These are phyloP conservation scores for Labeo rohita DNA, from an alignment of 2,113 vertebrate species.

Conservation along the genomic window DNA sequence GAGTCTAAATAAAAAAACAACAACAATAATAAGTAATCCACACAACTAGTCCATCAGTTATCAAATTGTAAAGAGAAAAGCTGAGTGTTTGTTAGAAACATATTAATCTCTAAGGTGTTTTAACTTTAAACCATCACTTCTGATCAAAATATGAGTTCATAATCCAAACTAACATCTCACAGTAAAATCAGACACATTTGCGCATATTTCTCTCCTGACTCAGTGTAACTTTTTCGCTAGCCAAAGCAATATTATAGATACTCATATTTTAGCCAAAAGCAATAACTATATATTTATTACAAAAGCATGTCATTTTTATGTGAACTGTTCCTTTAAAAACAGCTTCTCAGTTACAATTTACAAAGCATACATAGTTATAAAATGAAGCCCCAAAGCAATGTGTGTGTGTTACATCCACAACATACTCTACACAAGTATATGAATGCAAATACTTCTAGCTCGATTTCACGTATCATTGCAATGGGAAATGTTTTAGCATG, in stretches of 20 bases:
- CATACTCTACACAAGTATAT: neutral
- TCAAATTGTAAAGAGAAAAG: neutral
- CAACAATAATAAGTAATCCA: neutral
- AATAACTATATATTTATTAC: neutral
- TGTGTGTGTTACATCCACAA: neutral
- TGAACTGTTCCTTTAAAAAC: neutral
- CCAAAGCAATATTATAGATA: neutral
- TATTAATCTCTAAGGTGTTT: neutral
- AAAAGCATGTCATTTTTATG: neutral
- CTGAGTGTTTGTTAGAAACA: neutral
- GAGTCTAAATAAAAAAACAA: neutral
- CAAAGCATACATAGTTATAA: neutral
- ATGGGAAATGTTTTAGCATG: neutral
- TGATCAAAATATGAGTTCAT: too few relatives aligned
- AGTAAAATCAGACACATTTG: too few relatives aligned
- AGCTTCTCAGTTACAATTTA: neutral
- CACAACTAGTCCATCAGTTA: neutral
- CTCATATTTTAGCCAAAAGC: neutral
- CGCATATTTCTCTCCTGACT: too few relatives aligned
- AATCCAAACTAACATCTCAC: too few relatives aligned
- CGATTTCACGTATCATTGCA: neutral
- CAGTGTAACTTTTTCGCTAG: neutral
- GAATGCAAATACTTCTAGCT: neutral
- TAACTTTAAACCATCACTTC: neutral
- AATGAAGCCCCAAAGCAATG: neutral